A percentile compares a stretch with the other conserved stretches of the same genome.
Evolutionary conservation across 2,797 vertebrate genomes (phyloP).

Genomic region (Coregonus suidteri): DNA sequence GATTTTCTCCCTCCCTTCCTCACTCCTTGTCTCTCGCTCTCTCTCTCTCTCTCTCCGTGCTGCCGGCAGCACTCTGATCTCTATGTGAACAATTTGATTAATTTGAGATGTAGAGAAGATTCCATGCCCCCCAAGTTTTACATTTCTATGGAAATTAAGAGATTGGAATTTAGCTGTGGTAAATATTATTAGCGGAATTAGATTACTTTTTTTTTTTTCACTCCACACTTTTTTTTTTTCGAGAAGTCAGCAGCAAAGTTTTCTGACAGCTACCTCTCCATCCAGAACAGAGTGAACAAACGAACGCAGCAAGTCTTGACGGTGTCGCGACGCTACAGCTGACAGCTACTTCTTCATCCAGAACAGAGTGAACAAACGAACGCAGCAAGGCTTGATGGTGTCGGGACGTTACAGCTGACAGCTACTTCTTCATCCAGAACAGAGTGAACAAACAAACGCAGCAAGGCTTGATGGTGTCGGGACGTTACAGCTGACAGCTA

Average conservation of each 20-base stretch:
- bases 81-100: constrained; percentile 73
- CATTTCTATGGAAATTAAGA: constrained; percentile 83
- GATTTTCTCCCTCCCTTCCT: constrained; percentile 56
- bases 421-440: constrained; percentile 26
- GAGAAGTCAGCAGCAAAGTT: constrained; percentile 71
- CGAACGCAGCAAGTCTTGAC: not conserved
- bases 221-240: constrained; percentile 36
- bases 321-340: not conserved
- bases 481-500: too few species aligned
- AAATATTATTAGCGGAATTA: constrained; percentile 70
- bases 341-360: constrained; percentile 25
- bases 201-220: constrained; percentile 50
- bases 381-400: too few species aligned
- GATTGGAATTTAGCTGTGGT: constrained; percentile 74
- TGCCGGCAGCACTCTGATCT: constrained; percentile 61
- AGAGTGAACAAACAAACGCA: not conserved
- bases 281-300: constrained; percentile 7
- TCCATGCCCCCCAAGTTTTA: constrained; percentile 71
- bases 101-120: constrained; percentile 78
- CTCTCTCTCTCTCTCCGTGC: constrained; percentile 46
- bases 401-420: not conserved
- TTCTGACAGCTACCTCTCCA: not conserved
- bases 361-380: constrained; percentile 8
- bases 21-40: not conserved
- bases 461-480: too few species aligned